These are phyloP conservation scores for Drosophila quadrilineata DNA, from an alignment of 1,140 invertebrate genomes.

Conservation along the genomic window DNA sequence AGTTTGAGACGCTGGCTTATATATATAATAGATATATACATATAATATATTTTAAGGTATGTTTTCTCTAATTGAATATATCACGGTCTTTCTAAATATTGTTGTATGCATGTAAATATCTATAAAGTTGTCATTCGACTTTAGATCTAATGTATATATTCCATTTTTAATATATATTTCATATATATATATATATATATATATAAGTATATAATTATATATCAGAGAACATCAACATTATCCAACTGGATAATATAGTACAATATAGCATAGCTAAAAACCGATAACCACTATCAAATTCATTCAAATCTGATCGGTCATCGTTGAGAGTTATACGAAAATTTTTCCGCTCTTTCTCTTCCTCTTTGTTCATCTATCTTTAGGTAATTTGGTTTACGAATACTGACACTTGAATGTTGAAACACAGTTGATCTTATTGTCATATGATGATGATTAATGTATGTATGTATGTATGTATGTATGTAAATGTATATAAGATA, in stretches of 20 bases:
- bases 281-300: slow-evolving; percentile 15
- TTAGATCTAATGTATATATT: slow-evolving; percentile 43
- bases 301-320: slow-evolving; percentile 20
- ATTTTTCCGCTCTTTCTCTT: too few relatives aligned
- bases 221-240: slow-evolving; percentile 57
- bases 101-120: slow-evolving; percentile 76
- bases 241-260: slow-evolving; percentile 55
- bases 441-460: slow-evolving; percentile 79
- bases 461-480: slow-evolving; percentile 44
- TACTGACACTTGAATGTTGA: slow-evolving; percentile 77
- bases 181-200: too few relatives aligned
- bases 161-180: too few relatives aligned
- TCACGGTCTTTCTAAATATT: slow-evolving; percentile 78
- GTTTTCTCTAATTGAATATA: slow-evolving; percentile 71
- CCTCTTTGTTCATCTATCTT: slow-evolving; percentile 39
- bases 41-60: slow-evolving; percentile 58
- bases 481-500: slow-evolving; percentile 17
- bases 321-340: slow-evolving; percentile 46
- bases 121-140: slow-evolving; percentile 65
- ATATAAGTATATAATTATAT: slow-evolving; percentile 28
- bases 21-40: slow-evolving; percentile 70
- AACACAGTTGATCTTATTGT: slow-evolving; percentile 81
- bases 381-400: slow-evolving; percentile 79
- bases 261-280: slow-evolving; percentile 69
- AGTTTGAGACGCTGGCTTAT: slow-evolving; percentile 59